These are phyloP conservation scores for Ancistrus triradiatus DNA, from an alignment of 2,113 vertebrate genomes.

Conservation along the genomic window DNA sequence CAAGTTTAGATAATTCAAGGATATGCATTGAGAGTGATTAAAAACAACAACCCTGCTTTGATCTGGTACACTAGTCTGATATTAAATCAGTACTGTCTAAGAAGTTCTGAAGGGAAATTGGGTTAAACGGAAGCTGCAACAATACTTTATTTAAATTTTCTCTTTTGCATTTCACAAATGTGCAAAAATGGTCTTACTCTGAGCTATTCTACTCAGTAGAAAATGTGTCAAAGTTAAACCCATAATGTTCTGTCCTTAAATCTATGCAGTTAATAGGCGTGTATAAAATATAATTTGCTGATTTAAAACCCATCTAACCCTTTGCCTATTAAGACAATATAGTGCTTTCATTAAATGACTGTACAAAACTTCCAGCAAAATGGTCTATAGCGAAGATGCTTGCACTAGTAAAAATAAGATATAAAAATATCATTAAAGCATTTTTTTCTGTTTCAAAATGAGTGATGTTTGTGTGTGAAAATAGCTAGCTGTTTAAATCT, in stretches of 20 bases:
- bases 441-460: constrained; percentile 50
- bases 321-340: constrained; percentile 67
- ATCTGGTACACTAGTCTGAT: constrained; percentile 34
- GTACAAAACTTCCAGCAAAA: constrained; percentile 65
- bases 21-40: too few species aligned
- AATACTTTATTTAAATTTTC: constrained; percentile 10
- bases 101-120: too few species aligned
- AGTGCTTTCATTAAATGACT: constrained; percentile 67
- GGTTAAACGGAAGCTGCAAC: constrained; percentile 1
- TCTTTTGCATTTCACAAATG: constrained; percentile 52
- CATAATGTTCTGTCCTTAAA: constrained; percentile 61
- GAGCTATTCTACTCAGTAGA: constrained; percentile 80
- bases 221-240: constrained; percentile 69
- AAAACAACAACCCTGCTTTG: too few species aligned
- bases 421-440: constrained; percentile 59
- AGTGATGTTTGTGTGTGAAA: constrained; percentile 46
- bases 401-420: constrained; percentile 53
- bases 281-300: constrained; percentile 82
- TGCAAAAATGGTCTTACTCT: constrained; percentile 35
- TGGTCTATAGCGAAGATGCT: constrained; percentile 53
- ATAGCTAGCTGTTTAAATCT: constrained; percentile 45
- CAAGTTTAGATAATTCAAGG: too few species aligned
- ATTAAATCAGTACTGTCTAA: neutral
- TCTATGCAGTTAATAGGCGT: constrained; percentile 74
- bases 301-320: constrained; percentile 70